A percentile compares a stretch with the other conserved stretches of the same genome.
Evolutionary conservation across 2,797 vertebrate genomes (phyloP).

Genomic region (Graptemys geographica): DNA sequence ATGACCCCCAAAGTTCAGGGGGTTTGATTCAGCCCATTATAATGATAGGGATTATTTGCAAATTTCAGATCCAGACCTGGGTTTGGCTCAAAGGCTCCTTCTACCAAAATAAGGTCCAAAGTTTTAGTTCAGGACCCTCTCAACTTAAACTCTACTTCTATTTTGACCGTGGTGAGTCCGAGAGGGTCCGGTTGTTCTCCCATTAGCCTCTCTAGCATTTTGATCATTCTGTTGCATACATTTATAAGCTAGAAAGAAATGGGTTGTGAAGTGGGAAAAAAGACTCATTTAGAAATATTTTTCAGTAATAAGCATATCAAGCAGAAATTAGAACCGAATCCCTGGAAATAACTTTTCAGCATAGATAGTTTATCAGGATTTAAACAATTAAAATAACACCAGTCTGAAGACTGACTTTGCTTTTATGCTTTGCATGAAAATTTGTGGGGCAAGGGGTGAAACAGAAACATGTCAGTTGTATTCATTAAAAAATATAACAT

Average conservation of each 20-base stretch:
- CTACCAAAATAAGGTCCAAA: neutral
- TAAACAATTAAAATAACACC: constrained; percentile 35
- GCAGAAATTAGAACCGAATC: neutral
- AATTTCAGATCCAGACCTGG: constrained; percentile 15
- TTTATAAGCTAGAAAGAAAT: neutral
- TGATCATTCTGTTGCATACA: neutral
- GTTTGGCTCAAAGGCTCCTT: neutral
- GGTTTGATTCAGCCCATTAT: neutral
- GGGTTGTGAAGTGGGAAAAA: neutral
- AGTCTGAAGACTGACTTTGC: neutral
- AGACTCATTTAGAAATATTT: neutral
- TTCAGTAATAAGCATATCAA: neutral
- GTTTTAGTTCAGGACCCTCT: neutral
- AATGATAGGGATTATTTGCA: constrained; percentile 2
- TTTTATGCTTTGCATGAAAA: constrained; percentile 32
- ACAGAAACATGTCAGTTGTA: constrained; percentile 2
- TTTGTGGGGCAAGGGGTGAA: neutral
- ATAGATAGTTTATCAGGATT: neutral
- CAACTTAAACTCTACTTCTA: neutral
- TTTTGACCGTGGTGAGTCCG: neutral
- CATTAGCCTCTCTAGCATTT: neutral
- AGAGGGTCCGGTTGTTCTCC: neutral
- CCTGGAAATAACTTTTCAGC: neutral
- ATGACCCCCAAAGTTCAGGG: neutral
- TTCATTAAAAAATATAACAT: constrained; percentile 45